Percentiles rank a stretch among this genome's conserved stretches.
Evolutionary conservation across 2,797 vertebrate genomes (phyloP).

Genomic region (Paedocypris micromegethes): DNA sequence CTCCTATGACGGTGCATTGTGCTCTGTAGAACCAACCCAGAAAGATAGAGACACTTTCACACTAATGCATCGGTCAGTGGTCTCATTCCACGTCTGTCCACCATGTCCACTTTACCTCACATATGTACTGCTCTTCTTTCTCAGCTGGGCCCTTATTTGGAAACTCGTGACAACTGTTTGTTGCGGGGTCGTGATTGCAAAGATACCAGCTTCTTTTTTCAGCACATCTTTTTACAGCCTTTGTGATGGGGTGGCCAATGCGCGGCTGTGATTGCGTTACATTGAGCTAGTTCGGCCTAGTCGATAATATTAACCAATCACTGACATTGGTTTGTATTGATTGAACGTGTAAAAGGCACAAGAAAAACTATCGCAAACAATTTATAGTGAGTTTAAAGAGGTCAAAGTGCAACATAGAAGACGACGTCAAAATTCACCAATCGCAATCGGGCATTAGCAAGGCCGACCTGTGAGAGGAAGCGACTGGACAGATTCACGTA

Average conservation of each 20-base stretch:
- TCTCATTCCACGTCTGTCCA: constrained; percentile 20
- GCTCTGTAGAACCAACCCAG: constrained; percentile 4
- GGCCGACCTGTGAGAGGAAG: too few relatives aligned
- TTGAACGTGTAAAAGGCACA: too few relatives aligned
- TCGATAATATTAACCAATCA: too few relatives aligned
- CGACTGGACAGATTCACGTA: too few relatives aligned
- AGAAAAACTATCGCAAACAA: too few relatives aligned
- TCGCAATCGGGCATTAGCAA: too few relatives aligned
- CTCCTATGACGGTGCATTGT: constrained; percentile 47
- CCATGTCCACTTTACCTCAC: constrained; percentile 29
- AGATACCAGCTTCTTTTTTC: constrained; percentile 43
- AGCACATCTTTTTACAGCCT: constrained; percentile 36
- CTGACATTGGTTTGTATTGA: too few relatives aligned
- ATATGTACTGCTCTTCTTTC: constrained; percentile 29
- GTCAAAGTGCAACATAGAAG: too few relatives aligned
- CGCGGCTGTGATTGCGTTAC: too few relatives aligned
- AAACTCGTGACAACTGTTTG: constrained; percentile 39
- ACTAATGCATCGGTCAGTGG: not conserved
- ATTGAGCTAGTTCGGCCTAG: too few relatives aligned
- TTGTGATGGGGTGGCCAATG: constrained; percentile 4
- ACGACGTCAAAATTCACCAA: too few relatives aligned
- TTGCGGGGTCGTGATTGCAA: constrained; percentile 40
- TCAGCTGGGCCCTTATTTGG: constrained; percentile 37
- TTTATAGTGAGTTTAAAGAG: too few relatives aligned
- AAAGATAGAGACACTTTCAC: constrained; percentile 5